Percentiles rank a stretch among this genome's conserved stretches.
Conservation (phyloP, 2,888 invertebrate genomes). For the Electrophaes corylata region DNA sequence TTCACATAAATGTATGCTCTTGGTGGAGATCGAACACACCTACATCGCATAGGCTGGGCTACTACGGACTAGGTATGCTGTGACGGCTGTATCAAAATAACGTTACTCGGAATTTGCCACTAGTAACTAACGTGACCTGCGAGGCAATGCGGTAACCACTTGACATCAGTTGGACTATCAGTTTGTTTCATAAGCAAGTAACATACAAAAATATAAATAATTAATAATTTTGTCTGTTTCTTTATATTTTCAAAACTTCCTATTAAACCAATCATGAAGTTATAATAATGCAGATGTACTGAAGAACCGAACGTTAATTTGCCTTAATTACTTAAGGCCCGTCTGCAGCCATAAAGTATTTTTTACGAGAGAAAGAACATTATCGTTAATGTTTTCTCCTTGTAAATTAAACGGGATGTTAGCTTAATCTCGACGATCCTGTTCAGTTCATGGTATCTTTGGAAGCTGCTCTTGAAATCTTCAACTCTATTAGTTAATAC, state of each 20-base stretch:
- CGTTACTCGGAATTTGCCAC: too few species aligned
- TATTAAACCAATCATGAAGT: slow-evolving; percentile 9
- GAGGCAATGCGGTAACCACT: too few species aligned
- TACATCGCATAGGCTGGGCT: too few species aligned
- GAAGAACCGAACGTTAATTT: slow-evolving; percentile 73
- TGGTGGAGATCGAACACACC: too few species aligned
- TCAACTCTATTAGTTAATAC: background rate
- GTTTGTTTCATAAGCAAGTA: too few species aligned
- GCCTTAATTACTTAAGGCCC: slow-evolving; percentile 71
- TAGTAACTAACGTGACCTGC: too few species aligned
- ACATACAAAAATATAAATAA: background rate
- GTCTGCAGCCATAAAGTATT: slow-evolving; percentile 67
- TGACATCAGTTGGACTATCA: too few species aligned
- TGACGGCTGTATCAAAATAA: too few species aligned
- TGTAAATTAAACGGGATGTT: slow-evolving; percentile 69
- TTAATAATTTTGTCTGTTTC: background rate
- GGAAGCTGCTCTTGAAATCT: background rate
- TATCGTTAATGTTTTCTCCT: slow-evolving; percentile 71
- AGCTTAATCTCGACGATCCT: slow-evolving; percentile 39
- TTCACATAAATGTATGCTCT: too few species aligned
- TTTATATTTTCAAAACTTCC: background rate
- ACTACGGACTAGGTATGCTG: too few species aligned
- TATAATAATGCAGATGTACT: slow-evolving; percentile 69
- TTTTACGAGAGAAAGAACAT: slow-evolving; percentile 69
- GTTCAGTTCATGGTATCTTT: slow-evolving; percentile 29